Evolutionary conservation across 2,113 vertebrate genomes (phyloP).

Genomic region (Sarotherodon lohbergeri): DNA sequence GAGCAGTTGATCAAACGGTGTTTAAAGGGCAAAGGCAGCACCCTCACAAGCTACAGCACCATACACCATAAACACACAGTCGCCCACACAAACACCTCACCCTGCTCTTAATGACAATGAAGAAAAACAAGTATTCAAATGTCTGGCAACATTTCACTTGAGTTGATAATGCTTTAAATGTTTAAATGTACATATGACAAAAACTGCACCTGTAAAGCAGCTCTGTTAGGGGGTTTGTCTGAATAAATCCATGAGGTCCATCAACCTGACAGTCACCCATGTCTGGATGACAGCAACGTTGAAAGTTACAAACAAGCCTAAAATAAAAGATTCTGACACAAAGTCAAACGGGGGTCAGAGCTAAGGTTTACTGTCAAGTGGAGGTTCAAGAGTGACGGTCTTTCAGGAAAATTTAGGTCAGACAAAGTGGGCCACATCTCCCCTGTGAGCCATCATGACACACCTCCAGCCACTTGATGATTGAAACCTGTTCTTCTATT

Average conservation of each 20-base stretch:
- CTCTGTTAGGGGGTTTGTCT: background rate
- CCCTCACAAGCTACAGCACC: background rate
- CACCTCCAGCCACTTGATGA: background rate
- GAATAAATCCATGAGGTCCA: background rate
- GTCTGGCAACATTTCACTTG: background rate
- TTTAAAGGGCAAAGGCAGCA: background rate
- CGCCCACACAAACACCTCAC: rapidly evolving
- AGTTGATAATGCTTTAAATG: background rate
- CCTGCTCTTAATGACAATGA: background rate
- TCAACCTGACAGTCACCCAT: background rate
- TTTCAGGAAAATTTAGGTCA: slow-evolving; percentile 16
- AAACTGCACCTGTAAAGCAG: background rate
- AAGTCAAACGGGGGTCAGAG: background rate
- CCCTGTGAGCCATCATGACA: background rate
- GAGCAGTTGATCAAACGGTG: background rate
- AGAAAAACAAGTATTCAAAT: background rate
- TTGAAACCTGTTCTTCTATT: background rate
- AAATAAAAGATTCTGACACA: background rate
- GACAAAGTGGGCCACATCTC: slow-evolving; percentile 26
- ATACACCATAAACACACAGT: background rate
- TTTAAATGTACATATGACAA: background rate
- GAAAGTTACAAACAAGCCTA: background rate
- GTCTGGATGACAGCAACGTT: background rate
- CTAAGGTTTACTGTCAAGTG: slow-evolving; percentile 26
- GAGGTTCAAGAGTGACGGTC: background rate